Conservation (phyloP, 2,113 vertebrate genomes). For the Noctilio leporinus region DNA sequence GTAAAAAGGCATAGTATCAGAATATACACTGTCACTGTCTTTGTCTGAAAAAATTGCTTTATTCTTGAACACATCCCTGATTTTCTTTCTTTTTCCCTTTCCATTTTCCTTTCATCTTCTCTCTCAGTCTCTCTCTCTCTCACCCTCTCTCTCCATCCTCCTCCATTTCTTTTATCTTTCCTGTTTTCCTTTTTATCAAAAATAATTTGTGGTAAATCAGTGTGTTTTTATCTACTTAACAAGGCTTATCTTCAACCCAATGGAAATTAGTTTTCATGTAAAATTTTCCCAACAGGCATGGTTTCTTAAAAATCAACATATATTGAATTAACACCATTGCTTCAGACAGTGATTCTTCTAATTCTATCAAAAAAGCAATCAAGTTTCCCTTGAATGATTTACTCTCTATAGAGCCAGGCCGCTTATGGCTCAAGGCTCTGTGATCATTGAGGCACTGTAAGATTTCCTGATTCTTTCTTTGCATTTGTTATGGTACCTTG, state of each 20-base stretch:
- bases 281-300: background rate
- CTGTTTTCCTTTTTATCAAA: background rate
- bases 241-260: background rate
- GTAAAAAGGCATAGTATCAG: background rate
- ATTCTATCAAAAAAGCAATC: constrained; percentile 60
- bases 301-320: constrained; percentile 48
- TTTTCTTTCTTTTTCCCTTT: background rate
- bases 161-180: background rate
- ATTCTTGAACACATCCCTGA: background rate
- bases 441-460: constrained; percentile 20
- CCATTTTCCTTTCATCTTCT: background rate
- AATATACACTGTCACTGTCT: background rate
- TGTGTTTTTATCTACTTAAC: background rate
- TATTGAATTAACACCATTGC: background rate
- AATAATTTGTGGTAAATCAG: background rate
- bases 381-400: constrained; percentile 41
- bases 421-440: constrained; percentile 6
- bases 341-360: constrained; percentile 48
- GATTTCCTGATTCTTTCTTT: constrained; percentile 9
- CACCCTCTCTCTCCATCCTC: background rate
- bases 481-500: constrained; percentile 14
- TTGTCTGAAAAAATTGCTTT: background rate
- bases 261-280: constrained; percentile 33
- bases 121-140: background rate
- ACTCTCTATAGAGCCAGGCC: background rate